phyloP scores from a whole-genome alignment of 2,888 invertebrate species.

The Caprella mutica region DNA sequence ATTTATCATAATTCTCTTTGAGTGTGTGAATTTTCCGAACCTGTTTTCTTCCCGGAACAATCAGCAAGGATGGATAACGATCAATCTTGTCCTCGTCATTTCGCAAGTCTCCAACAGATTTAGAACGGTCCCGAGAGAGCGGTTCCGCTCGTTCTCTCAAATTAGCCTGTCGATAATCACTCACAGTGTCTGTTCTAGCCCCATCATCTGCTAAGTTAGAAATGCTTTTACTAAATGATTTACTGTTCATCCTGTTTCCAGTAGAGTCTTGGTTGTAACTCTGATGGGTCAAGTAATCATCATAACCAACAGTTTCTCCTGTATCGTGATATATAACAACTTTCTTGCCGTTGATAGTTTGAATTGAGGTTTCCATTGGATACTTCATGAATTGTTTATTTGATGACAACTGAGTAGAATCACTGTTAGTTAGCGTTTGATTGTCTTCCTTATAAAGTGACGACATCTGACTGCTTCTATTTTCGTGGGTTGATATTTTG shows the following conservation, averaged over 20 bases:
- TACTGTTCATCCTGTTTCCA: background rate
- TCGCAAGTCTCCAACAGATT: slow-evolving; percentile 3
- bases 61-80: background rate
- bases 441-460: too few species aligned
- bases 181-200: too few species aligned
- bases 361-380: background rate
- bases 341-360: slow-evolving; percentile 6
- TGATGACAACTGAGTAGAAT: too few species aligned
- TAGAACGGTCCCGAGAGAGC: too few species aligned
- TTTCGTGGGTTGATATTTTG: too few species aligned
- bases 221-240: background rate
- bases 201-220: background rate
- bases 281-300: too few species aligned
- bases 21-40: background rate
- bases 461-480: too few species aligned
- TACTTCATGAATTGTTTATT: background rate
- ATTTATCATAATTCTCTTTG: background rate
- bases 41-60: background rate
- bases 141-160: too few species aligned
- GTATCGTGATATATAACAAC: background rate
- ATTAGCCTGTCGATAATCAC: too few species aligned
- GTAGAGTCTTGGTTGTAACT: background rate
- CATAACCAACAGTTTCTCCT: background rate
- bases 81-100: slow-evolving; percentile 1
- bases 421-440: too few species aligned